Percentiles rank a stretch among this genome's conserved stretches.
phyloP scores from a whole-genome alignment of 2,113 vertebrate species.

The Oreochromis aureus region DNA sequence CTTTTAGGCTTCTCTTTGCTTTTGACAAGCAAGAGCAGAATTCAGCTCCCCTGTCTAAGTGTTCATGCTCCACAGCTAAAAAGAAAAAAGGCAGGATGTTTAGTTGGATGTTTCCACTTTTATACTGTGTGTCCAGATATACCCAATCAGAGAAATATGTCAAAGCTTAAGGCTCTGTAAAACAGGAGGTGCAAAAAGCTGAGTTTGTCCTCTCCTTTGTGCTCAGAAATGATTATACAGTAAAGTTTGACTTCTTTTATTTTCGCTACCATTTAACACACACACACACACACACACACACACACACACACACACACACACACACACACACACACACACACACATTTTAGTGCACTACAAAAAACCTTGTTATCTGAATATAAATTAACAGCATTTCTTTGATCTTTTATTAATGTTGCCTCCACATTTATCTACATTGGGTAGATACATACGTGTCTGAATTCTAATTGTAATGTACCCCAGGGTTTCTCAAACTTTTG shows the following conservation, averaged over 20 bases:
- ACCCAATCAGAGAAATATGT: neutral
- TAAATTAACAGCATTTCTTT: neutral
- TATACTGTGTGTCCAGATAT: neutral
- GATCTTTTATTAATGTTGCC: neutral
- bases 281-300: fast-evolving
- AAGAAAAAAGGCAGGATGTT: neutral
- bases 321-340: fast-evolving
- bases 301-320: fast-evolving
- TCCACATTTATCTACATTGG: neutral
- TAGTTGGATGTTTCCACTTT: neutral
- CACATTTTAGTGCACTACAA: neutral
- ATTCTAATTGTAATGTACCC: neutral
- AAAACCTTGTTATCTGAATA: neutral
- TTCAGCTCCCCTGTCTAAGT: neutral
- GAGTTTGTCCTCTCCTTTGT: neutral
- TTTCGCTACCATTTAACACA: neutral
- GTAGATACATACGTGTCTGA: neutral
- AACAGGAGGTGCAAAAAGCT: neutral
- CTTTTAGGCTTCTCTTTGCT: neutral
- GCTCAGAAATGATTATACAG: neutral
- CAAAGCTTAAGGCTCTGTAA: neutral
- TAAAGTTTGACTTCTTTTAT: neutral
- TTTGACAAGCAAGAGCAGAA: neutral
- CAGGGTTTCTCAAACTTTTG: neutral
- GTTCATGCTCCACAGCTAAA: neutral